Conservation (phyloP, 2,113 vertebrate genomes). For the Stegostoma tigrinum region DNA sequence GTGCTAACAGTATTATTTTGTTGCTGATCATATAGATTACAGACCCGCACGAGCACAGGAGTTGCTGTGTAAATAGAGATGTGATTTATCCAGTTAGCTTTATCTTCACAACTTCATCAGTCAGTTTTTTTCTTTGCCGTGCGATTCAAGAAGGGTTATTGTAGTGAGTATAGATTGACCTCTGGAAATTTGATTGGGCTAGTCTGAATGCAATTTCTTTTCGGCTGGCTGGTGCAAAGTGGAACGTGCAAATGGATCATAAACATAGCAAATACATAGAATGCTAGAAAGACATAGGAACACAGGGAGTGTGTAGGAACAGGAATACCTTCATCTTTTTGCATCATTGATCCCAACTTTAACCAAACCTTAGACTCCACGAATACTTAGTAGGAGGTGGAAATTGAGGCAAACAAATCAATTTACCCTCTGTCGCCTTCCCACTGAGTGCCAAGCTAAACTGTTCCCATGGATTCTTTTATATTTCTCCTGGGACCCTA, state of each 20-base stretch:
- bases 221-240: neutral
- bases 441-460: neutral
- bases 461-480: neutral
- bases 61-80: neutral
- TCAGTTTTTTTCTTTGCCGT: neutral
- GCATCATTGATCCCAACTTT: neutral
- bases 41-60: neutral
- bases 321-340: neutral
- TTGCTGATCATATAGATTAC: neutral
- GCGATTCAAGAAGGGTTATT: neutral
- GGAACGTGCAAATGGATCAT: neutral
- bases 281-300: neutral
- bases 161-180: neutral
- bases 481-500: neutral
- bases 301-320: neutral
- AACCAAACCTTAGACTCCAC: neutral
- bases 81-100: neutral
- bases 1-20: neutral
- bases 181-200: neutral
- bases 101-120: neutral
- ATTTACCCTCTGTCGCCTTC: neutral
- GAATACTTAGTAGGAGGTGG: neutral
- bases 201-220: neutral
- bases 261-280: neutral
- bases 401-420: neutral